A percentile compares a stretch with the other conserved stretches of the same genome.
Evolutionary conservation across 2,113 vertebrate species (phyloP).

Genomic region (Notarius lentiginosus): DNA sequence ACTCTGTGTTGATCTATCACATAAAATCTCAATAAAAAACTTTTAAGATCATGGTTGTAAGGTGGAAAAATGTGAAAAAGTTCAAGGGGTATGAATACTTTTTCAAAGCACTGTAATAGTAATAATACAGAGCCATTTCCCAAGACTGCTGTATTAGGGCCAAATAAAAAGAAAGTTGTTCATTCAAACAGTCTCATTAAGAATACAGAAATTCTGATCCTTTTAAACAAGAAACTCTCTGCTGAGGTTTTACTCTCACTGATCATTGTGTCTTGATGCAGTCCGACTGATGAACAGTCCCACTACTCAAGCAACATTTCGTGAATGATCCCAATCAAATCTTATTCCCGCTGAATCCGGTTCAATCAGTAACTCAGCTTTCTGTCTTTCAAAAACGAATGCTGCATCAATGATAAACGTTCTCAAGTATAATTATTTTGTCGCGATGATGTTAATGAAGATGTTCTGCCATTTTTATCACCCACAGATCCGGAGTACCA

Average conservation of each 20-base stretch:
- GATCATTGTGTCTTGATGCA: neutral
- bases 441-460: neutral
- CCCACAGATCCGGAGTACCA: slow-evolving; percentile 84
- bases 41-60: no score
- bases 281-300: neutral
- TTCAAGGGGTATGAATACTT: no score
- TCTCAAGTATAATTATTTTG: neutral
- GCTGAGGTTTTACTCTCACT: no score
- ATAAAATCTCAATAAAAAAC: no score
- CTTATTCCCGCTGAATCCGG: neutral
- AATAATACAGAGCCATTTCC: neutral
- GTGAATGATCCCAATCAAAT: neutral
- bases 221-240: neutral
- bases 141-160: neutral
- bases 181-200: neutral
- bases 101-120: neutral
- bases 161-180: neutral
- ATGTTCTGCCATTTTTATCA: slow-evolving; percentile 9
- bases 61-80: no score
- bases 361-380: neutral
- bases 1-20: no score
- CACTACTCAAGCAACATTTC: neutral
- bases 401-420: neutral
- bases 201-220: neutral
- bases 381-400: neutral